Conservation (phyloP, 2,888 invertebrate genomes). For the Sminthurinus aureus region DNA sequence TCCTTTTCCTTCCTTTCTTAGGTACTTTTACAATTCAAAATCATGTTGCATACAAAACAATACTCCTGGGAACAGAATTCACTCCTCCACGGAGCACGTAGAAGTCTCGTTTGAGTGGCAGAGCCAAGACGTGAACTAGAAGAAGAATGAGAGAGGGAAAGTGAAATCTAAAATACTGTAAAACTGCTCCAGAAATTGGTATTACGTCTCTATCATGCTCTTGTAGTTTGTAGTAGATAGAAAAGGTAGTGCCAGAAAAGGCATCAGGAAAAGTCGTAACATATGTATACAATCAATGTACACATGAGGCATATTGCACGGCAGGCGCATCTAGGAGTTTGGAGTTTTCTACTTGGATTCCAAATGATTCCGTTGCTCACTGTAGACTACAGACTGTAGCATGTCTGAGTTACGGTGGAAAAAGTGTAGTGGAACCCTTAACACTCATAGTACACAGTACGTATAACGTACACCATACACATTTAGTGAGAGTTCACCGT, state of each 20-base stretch:
- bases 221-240: too few species aligned
- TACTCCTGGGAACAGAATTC: background rate
- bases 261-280: too few species aligned
- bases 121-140: background rate
- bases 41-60: background rate
- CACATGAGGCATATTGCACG: background rate
- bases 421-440: background rate
- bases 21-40: too few species aligned
- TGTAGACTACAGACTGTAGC: background rate
- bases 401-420: background rate
- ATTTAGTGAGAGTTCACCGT: slow-evolving; percentile 13
- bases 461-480: too few species aligned
- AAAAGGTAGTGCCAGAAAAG: too few species aligned
- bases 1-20: background rate
- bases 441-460: too few species aligned
- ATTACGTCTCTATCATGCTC: too few species aligned
- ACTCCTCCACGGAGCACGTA: background rate
- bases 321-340: slow-evolving; percentile 26
- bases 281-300: background rate
- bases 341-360: too few species aligned
- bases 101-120: background rate
- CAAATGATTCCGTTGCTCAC: slow-evolving; percentile 16
- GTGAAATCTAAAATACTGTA: background rate
- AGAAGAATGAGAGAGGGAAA: background rate
- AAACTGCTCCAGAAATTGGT: background rate